phyloP scores from a whole-genome alignment of 2,797 vertebrate species.

The Sebastiscus albofasciatus region DNA sequence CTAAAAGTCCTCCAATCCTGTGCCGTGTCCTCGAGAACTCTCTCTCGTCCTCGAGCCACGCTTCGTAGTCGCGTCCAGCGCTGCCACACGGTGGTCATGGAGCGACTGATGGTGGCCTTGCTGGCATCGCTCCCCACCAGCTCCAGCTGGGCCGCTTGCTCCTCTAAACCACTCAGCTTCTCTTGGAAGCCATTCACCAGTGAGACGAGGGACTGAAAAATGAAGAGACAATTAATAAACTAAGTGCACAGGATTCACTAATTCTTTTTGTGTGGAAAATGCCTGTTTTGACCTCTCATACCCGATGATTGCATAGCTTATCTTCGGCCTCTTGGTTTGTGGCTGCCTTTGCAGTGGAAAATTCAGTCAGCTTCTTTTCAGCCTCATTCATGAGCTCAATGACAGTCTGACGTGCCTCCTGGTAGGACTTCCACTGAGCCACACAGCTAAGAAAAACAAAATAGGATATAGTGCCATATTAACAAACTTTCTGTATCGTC shows the following conservation, averaged over 20 bases:
- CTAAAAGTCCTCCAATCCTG: constrained; percentile 89
- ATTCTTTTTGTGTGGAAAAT: neutral
- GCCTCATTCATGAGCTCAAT: constrained; percentile 92
- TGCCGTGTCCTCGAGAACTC: constrained; percentile 88
- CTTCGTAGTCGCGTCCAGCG: constrained; percentile 91
- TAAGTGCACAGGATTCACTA: neutral
- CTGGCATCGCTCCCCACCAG: constrained; percentile 89
- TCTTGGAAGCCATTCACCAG: constrained; percentile 90
- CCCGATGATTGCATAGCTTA: constrained; percentile 89
- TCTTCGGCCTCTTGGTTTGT: constrained; percentile 87
- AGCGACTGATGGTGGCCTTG: constrained; percentile 91
- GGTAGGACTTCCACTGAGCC: constrained; percentile 90
- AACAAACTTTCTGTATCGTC: neutral
- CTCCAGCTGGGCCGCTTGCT: constrained; percentile 87
- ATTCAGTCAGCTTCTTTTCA: constrained; percentile 92
- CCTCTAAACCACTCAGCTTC: constrained; percentile 89
- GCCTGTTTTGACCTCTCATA: constrained; percentile 47
- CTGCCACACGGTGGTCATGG: constrained; percentile 93
- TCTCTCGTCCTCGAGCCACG: constrained; percentile 90
- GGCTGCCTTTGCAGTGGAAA: constrained; percentile 88
- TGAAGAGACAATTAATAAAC: neutral
- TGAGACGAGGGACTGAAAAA: constrained; percentile 85
- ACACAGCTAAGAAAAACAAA: constrained; percentile 80
- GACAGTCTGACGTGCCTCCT: constrained; percentile 89
- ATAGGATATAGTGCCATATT: too few relatives aligned